Evolutionary conservation across 2,113 vertebrate species (phyloP).

Genomic region (Ellobius talpinus): DNA sequence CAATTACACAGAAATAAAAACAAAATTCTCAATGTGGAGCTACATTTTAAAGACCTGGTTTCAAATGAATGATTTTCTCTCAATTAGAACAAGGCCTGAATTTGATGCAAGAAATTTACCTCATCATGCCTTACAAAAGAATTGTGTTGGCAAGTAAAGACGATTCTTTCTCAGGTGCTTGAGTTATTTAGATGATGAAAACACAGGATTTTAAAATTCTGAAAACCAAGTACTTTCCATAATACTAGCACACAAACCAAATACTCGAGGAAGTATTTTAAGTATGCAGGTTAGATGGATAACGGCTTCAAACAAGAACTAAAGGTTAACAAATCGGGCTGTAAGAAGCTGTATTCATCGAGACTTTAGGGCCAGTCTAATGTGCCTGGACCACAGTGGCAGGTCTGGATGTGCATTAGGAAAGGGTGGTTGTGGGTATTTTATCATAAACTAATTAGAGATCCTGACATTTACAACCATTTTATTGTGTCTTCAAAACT

Average conservation of each 20-base stretch:
- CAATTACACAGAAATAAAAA: slow-evolving; percentile 39
- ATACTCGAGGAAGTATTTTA: slow-evolving; percentile 24
- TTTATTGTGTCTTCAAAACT: not conserved
- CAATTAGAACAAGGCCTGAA: not conserved
- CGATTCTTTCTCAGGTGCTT: slow-evolving; percentile 48
- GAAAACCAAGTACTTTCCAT: slow-evolving; percentile 30
- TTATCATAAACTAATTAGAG: slow-evolving; percentile 23
- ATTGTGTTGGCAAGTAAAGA: slow-evolving; percentile 25
- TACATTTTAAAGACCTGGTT: slow-evolving; percentile 32
- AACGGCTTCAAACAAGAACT: not conserved
- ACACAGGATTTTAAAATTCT: slow-evolving; percentile 13
- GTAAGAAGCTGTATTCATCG: not conserved
- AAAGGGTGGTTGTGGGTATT: slow-evolving; percentile 10
- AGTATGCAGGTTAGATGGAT: not conserved
- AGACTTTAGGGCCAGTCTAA: slow-evolving; percentile 1
- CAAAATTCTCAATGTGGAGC: not conserved
- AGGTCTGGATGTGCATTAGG: not conserved
- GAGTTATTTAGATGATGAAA: slow-evolving; percentile 49
- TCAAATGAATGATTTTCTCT: slow-evolving; percentile 53
- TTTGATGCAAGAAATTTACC: slow-evolving; percentile 47
- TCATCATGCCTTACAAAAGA: slow-evolving; percentile 47
- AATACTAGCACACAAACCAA: slow-evolving; percentile 23
- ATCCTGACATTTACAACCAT: not conserved
- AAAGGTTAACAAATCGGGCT: not conserved
- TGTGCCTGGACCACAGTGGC: not conserved